Conservation (phyloP, 2,888 invertebrate species). For the Oxystoma pomonae region DNA sequence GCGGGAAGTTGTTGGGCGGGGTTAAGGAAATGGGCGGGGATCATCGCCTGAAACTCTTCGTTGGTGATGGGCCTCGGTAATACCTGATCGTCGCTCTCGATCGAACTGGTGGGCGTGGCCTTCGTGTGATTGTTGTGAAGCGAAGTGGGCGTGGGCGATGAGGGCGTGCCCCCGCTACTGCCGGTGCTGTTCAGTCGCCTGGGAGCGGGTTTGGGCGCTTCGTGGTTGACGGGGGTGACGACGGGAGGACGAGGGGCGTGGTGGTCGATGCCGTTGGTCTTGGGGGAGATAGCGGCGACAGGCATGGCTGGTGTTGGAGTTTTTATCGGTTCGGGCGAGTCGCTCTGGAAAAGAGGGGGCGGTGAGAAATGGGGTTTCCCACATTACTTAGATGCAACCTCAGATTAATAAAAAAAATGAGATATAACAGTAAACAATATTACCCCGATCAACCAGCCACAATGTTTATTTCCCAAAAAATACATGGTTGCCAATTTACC, state of each 20-base stretch:
- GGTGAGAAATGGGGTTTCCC: no score
- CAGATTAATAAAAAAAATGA: no score
- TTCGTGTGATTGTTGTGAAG: slow-evolving; percentile 37
- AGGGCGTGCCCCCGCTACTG: slow-evolving; percentile 14
- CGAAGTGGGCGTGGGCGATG: slow-evolving; percentile 17
- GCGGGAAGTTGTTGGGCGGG: slow-evolving; percentile 36
- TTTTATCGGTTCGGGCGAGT: slow-evolving; percentile 32
- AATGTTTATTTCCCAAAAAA: no score
- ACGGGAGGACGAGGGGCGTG: slow-evolving; percentile 29
- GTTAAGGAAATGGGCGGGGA: slow-evolving; percentile 82
- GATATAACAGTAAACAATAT: no score
- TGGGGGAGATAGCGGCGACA: slow-evolving; percentile 27
- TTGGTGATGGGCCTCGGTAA: slow-evolving; percentile 81
- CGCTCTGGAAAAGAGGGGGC: slow-evolving; percentile 23
- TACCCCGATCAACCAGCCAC: no score
- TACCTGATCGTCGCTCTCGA: slow-evolving; percentile 52
- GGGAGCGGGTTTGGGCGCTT: slow-evolving; percentile 42
- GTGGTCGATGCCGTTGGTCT: slow-evolving; percentile 39
- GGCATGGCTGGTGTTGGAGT: slow-evolving; percentile 13
- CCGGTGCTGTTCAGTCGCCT: slow-evolving; percentile 32
- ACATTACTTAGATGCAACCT: no score
- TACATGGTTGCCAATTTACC: no score
- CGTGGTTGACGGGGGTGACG: slow-evolving; percentile 33
- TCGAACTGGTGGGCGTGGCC: slow-evolving; percentile 52
- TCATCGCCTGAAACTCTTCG: slow-evolving; percentile 94